Conservation (phyloP, 2,797 vertebrate genomes). For the Glossophaga mutica region DNA sequence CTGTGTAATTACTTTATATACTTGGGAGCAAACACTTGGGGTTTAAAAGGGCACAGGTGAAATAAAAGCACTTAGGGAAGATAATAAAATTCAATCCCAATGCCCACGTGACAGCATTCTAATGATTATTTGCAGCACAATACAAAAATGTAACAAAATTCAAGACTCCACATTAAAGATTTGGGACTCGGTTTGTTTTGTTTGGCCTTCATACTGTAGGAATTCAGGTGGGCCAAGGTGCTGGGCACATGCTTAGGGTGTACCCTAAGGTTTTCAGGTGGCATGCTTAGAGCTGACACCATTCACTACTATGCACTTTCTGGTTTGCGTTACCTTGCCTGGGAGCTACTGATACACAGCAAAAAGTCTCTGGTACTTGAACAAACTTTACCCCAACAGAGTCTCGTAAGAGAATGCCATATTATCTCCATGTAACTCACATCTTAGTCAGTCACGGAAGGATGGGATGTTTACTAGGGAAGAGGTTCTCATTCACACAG, state of each 20-base stretch:
- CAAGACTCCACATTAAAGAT: background rate
- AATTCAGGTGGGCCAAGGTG: background rate
- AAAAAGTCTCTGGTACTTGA: background rate
- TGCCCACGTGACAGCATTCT: background rate
- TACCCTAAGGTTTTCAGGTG: background rate
- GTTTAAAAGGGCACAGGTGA: background rate
- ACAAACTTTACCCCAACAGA: background rate
- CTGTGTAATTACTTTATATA: background rate
- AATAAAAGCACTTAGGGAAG: background rate
- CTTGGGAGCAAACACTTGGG: background rate
- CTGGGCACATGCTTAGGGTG: background rate
- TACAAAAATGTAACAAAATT: background rate
- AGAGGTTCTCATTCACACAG: background rate
- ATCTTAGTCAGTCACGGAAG: constrained; percentile 11
- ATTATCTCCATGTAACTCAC: background rate
- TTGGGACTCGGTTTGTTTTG: background rate
- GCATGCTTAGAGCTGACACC: background rate
- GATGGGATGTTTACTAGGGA: background rate
- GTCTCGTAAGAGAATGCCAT: background rate
- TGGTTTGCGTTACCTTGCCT: background rate
- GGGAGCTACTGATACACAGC: background rate
- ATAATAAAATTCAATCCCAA: background rate
- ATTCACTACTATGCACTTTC: background rate
- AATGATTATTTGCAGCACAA: background rate
- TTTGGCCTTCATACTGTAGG: background rate